phyloP scores from a whole-genome alignment of 2,113 vertebrate species.

The Carassius auratus region DNA sequence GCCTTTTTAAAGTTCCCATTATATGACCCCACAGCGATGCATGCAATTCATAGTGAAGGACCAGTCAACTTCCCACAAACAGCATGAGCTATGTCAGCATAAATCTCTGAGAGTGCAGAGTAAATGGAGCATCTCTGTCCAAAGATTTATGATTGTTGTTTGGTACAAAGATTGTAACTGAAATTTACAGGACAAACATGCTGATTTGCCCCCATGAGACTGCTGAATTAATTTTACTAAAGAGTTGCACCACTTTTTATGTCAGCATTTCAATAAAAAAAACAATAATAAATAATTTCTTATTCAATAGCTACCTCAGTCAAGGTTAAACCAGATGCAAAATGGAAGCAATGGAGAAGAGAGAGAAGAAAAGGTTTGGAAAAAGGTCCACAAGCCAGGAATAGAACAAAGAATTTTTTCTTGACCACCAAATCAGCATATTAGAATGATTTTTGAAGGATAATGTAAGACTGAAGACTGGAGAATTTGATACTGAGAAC shows the following conservation, averaged over 20 bases:
- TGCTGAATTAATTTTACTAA: not conserved
- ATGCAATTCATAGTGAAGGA: conserved; percentile 44
- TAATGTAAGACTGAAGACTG: not conserved
- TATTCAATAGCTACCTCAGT: not conserved
- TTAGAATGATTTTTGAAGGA: not conserved
- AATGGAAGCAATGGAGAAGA: not conserved
- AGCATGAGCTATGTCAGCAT: conserved; percentile 6
- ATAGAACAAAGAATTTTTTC: not conserved
- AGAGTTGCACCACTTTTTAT: not conserved
- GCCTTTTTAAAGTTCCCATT: conserved; percentile 55
- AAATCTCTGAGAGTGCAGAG: conserved; percentile 26
- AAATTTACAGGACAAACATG: not conserved
- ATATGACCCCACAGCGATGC: conserved; percentile 43
- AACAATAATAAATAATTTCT: not conserved
- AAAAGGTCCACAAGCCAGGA: not conserved
- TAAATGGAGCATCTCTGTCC: conserved; percentile 36
- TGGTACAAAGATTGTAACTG: not conserved
- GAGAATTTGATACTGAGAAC: not conserved
- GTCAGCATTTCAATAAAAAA: not conserved
- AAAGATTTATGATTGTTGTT: not conserved
- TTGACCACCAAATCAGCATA: not conserved
- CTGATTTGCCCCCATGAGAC: not conserved
- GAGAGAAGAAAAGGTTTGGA: not conserved
- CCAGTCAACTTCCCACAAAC: conserved; percentile 38
- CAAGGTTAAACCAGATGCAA: not conserved